Evolutionary conservation across 2,797 vertebrate species (phyloP).

Genomic region (Hemitrygon akajei): DNA sequence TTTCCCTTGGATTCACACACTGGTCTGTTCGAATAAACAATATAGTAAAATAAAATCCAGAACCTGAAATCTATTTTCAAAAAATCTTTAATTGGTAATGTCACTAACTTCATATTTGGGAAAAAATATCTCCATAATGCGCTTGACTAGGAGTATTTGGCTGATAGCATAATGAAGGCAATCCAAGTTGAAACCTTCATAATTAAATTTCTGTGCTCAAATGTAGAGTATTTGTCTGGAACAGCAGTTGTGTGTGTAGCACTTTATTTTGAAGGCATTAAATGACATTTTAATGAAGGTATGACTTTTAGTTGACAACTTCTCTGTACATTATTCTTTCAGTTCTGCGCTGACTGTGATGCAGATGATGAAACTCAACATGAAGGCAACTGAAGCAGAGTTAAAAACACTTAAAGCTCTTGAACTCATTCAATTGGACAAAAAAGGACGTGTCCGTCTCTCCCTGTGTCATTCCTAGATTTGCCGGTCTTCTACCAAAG

Average conservation of each 20-base stretch:
- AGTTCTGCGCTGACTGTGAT: constrained; percentile 47
- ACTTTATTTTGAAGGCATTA: neutral
- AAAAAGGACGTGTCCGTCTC: constrained; percentile 43
- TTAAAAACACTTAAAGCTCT: constrained; percentile 53
- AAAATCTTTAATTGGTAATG: too few species aligned
- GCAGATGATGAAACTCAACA: constrained; percentile 56
- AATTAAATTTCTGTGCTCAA: neutral
- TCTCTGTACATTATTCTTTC: neutral
- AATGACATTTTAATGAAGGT: neutral
- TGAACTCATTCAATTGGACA: constrained; percentile 46
- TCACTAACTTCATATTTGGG: neutral
- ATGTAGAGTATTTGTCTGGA: neutral
- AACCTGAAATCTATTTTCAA: too few species aligned
- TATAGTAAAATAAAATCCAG: neutral
- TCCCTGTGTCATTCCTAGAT: neutral
- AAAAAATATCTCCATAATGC: neutral
- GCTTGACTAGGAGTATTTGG: neutral
- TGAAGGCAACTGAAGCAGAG: constrained; percentile 50
- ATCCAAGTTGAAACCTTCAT: neutral
- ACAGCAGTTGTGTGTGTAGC: neutral
- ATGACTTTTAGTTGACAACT: neutral
- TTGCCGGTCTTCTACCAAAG: neutral
- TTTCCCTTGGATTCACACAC: neutral
- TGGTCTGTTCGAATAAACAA: neutral
- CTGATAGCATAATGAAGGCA: neutral